A percentile compares a stretch with the other conserved stretches of the same genome.
These are phyloP conservation scores for Nephrotoma guestfalica DNA, from an alignment of 2,888 invertebrate species.

Conservation along the genomic window DNA sequence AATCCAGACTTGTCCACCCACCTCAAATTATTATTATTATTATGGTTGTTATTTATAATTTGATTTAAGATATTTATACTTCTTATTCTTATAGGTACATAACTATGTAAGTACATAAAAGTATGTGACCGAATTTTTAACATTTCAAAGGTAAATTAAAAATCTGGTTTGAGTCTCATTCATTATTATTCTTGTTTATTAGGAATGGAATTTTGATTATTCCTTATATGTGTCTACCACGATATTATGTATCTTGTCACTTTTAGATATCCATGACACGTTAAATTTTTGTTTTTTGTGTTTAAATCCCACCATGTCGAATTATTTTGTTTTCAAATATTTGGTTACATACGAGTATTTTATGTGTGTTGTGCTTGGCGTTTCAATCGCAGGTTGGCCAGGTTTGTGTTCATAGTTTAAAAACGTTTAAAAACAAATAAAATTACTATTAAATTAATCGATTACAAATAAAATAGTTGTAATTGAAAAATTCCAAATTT, in stretches of 20 bases:
- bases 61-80: not conserved
- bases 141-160: not conserved
- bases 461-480: not conserved
- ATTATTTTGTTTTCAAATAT: not conserved
- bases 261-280: not conserved
- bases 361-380: not conserved
- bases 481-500: not conserved
- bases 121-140: not conserved
- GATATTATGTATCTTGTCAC: not conserved
- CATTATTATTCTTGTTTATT: not conserved
- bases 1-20: conserved; percentile 3
- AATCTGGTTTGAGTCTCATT: not conserved
- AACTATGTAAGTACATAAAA: not conserved
- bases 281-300: not conserved
- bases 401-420: not conserved
- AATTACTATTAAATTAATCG: not conserved
- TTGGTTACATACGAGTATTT: not conserved
- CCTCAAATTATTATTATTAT: not conserved
- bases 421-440: not conserved
- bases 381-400: not conserved
- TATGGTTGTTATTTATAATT: not conserved
- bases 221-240: not conserved
- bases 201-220: not conserved
- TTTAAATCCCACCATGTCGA: not conserved
- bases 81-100: not conserved